Evolutionary conservation across 30 jellyfish, hydroid and myxozoan species (phyloP).

Genomic region (Sanderia malayensis): DNA sequence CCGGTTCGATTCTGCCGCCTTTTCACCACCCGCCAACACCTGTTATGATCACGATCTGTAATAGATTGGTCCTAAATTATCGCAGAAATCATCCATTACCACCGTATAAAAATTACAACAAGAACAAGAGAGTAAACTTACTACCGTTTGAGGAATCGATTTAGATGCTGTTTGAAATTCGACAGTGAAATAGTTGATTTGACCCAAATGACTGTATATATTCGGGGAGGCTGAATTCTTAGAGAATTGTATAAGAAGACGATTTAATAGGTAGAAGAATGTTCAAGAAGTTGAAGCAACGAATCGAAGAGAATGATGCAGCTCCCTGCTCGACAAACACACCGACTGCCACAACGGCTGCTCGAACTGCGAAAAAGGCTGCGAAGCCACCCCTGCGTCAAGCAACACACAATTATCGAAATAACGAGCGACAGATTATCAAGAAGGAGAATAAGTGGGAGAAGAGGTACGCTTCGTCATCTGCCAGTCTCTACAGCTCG

Average conservation of each 20-base stretch:
- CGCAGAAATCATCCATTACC: too few species aligned
- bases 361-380: conserved; percentile 16
- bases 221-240: too few species aligned
- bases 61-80: too few species aligned
- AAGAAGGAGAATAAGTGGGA: conserved; percentile 95
- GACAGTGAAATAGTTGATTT: neutral
- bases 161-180: neutral
- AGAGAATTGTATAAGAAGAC: too few species aligned
- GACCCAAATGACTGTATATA: neutral
- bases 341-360: conserved; percentile 18
- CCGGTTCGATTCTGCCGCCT: too few species aligned
- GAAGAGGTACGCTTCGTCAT: conserved; percentile 70
- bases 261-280: conserved; percentile 29
- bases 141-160: neutral
- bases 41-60: conserved; percentile 59
- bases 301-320: conserved; percentile 93
- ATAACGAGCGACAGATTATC: too few species aligned
- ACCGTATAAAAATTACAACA: too few species aligned
- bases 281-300: conserved; percentile 89
- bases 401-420: too few species aligned
- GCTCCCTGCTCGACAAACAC: conserved; percentile 55
- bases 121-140: neutral
- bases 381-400: too few species aligned
- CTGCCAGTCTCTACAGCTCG: conserved; percentile 91
- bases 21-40: conserved; percentile 49